phyloP scores from a whole-genome alignment of 2,797 vertebrate species.

The Muscicapa striata region DNA sequence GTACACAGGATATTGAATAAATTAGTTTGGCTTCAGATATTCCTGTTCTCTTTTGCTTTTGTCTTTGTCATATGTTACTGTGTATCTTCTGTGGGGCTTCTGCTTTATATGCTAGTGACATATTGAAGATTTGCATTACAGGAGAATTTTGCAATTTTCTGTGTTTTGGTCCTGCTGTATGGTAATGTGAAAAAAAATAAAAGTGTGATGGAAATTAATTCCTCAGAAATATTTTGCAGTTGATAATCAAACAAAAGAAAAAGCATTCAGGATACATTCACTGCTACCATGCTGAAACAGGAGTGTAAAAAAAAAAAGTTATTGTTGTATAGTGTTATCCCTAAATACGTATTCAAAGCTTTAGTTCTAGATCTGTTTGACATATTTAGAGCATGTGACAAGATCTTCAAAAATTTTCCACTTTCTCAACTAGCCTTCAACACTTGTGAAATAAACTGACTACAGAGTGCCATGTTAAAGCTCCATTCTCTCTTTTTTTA shows the following conservation, averaged over 20 bases:
- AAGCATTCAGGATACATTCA: not conserved
- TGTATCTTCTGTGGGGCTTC: not conserved
- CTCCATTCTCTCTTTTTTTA: slow-evolving; percentile 58
- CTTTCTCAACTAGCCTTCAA: slow-evolving; percentile 66
- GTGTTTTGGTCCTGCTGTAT: not conserved
- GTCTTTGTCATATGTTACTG: not conserved
- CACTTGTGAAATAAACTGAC: slow-evolving; percentile 68
- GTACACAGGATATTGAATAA: not conserved
- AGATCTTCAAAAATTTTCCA: slow-evolving; percentile 57
- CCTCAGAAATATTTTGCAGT: not conserved
- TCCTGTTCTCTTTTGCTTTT: not conserved
- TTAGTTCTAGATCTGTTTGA: slow-evolving; percentile 52
- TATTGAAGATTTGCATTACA: not conserved
- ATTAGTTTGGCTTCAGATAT: not conserved
- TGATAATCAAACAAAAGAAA: not conserved
- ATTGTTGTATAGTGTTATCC: slow-evolving; percentile 15
- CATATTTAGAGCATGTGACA: slow-evolving; percentile 66
- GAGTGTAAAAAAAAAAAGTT: not conserved
- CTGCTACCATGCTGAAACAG: not conserved
- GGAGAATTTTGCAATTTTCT: not conserved
- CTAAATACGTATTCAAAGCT: slow-evolving; percentile 6
- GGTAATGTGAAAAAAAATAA: not conserved
- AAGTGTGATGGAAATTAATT: not conserved
- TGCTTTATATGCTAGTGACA: not conserved
- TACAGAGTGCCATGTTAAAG: slow-evolving; percentile 51